Evolutionary conservation across 2,888 invertebrate species (phyloP).

Genomic region (Epistrophe grossulariae): DNA sequence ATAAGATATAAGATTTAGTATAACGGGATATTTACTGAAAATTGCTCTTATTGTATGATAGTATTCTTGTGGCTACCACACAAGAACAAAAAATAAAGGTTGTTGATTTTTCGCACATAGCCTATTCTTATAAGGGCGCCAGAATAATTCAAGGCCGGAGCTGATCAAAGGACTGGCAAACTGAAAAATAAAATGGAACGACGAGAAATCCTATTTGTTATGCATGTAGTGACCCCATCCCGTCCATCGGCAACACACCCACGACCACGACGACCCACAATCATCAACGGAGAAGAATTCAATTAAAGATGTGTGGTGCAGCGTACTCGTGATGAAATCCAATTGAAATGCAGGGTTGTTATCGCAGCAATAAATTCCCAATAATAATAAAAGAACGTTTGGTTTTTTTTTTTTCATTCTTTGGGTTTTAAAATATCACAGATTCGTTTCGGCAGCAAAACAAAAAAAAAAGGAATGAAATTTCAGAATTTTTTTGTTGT

Average conservation of each 20-base stretch:
- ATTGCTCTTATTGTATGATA: no score
- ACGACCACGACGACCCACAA: background rate
- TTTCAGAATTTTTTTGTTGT: slow-evolving; percentile 2
- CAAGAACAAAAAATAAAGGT: no score
- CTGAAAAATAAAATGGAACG: background rate
- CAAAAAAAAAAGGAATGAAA: background rate
- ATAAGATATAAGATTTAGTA: background rate
- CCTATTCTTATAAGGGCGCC: background rate
- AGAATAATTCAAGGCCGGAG: background rate
- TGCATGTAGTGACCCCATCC: slow-evolving; percentile 46
- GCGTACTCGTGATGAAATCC: slow-evolving; percentile 28
- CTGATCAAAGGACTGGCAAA: background rate
- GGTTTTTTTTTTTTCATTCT: background rate
- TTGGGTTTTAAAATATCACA: slow-evolving; percentile 11
- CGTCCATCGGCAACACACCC: slow-evolving; percentile 8
- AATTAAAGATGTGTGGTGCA: slow-evolving; percentile 58
- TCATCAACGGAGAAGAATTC: slow-evolving; percentile 43
- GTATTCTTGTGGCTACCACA: no score
- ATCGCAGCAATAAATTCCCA: slow-evolving; percentile 67
- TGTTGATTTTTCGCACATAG: no score
- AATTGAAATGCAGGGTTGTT: slow-evolving; percentile 67
- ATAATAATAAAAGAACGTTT: slow-evolving; percentile 48
- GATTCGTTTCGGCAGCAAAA: slow-evolving; percentile 23
- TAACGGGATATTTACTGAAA: no score
- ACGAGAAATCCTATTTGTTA: slow-evolving; percentile 38